These are phyloP conservation scores for Aleiodes leptofemur DNA, from an alignment of 2,888 invertebrate genomes.

Conservation along the genomic window DNA sequence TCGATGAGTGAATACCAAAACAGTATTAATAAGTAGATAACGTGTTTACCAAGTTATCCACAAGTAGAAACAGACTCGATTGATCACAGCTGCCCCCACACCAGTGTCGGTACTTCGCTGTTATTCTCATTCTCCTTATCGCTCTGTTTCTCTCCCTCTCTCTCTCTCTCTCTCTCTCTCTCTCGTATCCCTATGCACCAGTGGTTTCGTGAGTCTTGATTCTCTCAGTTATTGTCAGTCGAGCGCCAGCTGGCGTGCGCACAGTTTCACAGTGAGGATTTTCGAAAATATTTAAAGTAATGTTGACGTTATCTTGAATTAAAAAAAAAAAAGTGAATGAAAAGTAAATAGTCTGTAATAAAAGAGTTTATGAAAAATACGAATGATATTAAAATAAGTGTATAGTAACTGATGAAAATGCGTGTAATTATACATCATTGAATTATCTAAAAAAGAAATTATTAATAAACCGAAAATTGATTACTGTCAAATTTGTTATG, in stretches of 20 bases:
- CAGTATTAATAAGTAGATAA: too few species aligned
- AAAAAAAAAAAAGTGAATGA: background rate
- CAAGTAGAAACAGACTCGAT: too few species aligned
- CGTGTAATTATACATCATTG: too few species aligned
- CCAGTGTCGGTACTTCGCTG: background rate
- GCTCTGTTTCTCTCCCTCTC: background rate
- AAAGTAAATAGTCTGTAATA: background rate
- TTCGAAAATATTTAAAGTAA: background rate
- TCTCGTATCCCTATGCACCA: background rate
- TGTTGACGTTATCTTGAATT: too few species aligned
- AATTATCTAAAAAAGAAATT: too few species aligned
- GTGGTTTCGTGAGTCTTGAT: background rate
- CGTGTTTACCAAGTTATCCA: too few species aligned
- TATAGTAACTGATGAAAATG: background rate
- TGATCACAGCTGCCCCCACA: too few species aligned
- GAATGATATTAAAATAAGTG: background rate
- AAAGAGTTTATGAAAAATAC: too few species aligned
- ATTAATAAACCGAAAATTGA: too few species aligned
- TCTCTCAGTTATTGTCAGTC: slow-evolving; percentile 43
- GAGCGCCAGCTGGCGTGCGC: slow-evolving; percentile 45
- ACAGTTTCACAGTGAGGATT: background rate
- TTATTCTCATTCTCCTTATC: too few species aligned
- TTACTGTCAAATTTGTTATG: too few species aligned
- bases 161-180: background rate
- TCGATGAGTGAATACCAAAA: too few species aligned